phyloP scores from a whole-genome alignment of 2,113 vertebrate genomes.

The Paracanthobrama guichenoti region DNA sequence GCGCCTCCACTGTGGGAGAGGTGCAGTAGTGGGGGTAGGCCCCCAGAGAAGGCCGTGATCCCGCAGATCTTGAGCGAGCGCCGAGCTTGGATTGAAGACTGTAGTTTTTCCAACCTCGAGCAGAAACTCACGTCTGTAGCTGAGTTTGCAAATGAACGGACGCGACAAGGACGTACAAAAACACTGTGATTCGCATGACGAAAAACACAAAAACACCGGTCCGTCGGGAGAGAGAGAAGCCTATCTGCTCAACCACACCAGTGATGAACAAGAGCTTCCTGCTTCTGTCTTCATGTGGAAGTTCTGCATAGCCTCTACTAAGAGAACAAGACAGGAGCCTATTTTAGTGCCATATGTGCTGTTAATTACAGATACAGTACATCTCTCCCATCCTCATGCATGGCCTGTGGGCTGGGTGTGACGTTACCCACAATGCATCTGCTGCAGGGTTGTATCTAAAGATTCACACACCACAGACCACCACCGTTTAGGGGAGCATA shows the following conservation, averaged over 20 bases:
- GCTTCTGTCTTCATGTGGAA: neutral
- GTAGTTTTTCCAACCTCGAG: no score
- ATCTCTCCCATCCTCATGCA: slow-evolving; percentile 70
- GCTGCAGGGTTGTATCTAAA: slow-evolving; percentile 44
- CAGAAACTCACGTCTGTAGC: no score
- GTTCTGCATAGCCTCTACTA: neutral
- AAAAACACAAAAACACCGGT: no score
- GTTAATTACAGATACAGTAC: slow-evolving; percentile 68
- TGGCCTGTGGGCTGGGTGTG: slow-evolving; percentile 61
- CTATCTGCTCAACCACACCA: neutral
- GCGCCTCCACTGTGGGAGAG: no score
- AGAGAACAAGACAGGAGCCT: slow-evolving; percentile 51
- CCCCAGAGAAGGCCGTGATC: no score
- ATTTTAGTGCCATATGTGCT: slow-evolving; percentile 62
- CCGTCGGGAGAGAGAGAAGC: no score
- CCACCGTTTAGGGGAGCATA: neutral
- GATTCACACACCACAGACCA: slow-evolving; percentile 56
- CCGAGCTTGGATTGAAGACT: no score
- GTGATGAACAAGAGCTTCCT: neutral
- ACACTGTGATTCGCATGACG: no score
- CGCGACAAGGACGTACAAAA: no score
- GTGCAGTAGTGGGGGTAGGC: no score
- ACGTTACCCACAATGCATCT: slow-evolving; percentile 58
- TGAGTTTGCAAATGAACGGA: no score
- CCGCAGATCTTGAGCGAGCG: no score